These are phyloP conservation scores for Melitaea cinxia DNA, from an alignment of 1,140 invertebrate genomes.

Conservation along the genomic window DNA sequence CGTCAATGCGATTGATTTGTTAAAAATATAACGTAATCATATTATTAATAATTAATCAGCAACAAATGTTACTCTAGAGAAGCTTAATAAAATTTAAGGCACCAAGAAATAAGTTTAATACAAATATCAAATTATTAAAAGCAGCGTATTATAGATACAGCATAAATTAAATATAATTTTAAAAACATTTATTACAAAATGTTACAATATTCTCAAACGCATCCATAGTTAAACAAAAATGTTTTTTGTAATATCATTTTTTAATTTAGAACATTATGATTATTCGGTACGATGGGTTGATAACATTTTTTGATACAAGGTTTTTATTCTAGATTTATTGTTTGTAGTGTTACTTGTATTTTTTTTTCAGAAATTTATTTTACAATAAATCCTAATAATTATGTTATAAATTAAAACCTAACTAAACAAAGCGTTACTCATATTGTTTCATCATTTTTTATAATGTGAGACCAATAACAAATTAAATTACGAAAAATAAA, in stretches of 20 bases:
- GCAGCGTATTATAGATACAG: neutral
- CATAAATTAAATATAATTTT: neutral
- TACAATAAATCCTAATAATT: no score
- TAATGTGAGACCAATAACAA: neutral
- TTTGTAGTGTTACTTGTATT: no score
- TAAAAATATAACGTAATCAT: neutral
- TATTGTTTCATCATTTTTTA: neutral
- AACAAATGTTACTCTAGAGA: neutral
- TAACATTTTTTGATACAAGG: no score
- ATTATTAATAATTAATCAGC: neutral
- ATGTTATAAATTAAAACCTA: no score
- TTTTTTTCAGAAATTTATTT: no score
- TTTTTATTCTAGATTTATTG: no score
- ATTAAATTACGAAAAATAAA: constrained; percentile 18
- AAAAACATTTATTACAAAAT: neutral
- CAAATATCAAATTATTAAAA: neutral
- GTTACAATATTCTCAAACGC: no score
- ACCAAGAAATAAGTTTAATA: constrained; percentile 10
- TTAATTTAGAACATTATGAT: no score
- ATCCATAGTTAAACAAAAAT: no score
- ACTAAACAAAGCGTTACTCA: no score
- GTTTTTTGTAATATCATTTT: no score
- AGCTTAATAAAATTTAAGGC: constrained; percentile 8
- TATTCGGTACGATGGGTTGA: no score
- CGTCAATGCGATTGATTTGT: neutral